Conservation (phyloP, 2,113 vertebrate genomes). For the Oplegnathus fasciatus region DNA sequence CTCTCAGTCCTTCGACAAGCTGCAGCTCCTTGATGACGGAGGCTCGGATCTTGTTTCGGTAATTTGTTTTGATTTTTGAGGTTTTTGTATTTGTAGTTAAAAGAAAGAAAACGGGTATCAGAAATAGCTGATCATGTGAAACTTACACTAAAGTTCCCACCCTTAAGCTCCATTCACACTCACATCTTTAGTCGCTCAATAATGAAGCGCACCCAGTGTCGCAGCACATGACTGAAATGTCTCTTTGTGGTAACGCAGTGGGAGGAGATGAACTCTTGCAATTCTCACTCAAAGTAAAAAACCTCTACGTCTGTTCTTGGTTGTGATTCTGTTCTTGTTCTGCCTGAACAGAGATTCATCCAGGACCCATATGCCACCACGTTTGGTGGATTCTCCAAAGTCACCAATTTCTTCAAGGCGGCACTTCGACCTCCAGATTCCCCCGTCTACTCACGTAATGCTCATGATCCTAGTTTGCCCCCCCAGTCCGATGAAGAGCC, state of each 20-base stretch:
- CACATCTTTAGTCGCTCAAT: background rate
- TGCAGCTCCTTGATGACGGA: conserved; percentile 91
- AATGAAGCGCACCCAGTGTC: background rate
- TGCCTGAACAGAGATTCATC: conserved; percentile 87
- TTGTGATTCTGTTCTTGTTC: background rate
- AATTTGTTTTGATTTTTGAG: conserved; percentile 49
- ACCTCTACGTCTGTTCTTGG: background rate
- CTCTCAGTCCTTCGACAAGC: conserved; percentile 89
- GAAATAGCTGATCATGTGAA: background rate
- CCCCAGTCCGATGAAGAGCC: conserved; percentile 87
- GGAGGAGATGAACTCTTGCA: background rate
- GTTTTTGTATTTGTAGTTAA: background rate
- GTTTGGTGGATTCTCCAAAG: conserved; percentile 93
- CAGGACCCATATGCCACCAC: conserved; percentile 94
- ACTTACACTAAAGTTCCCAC: too few relatives aligned
- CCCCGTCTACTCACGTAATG: conserved; percentile 34
- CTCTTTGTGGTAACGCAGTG: background rate
- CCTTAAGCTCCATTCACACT: background rate
- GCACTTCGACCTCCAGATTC: conserved; percentile 89
- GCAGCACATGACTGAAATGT: too few relatives aligned
- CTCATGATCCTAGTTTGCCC: conserved; percentile 54
- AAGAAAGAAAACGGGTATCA: background rate
- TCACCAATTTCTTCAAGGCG: conserved; percentile 93
- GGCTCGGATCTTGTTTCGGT: conserved; percentile 91
- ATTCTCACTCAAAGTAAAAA: background rate